Conservation (phyloP, 2,113 vertebrate genomes). For the Pelodiscus sinensis region DNA sequence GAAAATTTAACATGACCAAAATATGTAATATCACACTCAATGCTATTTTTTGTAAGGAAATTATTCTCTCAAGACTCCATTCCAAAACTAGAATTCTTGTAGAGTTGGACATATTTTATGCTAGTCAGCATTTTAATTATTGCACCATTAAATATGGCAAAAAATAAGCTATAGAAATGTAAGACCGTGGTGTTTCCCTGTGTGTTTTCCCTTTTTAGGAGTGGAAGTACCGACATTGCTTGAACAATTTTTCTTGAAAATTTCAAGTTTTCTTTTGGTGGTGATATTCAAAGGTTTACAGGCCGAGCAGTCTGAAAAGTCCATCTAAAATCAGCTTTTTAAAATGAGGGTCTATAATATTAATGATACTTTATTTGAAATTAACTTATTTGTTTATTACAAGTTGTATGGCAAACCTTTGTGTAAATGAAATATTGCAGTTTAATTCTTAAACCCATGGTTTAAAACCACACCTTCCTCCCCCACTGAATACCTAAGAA, state of each 20-base stretch:
- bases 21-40: neutral
- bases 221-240: neutral
- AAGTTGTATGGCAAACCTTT: neutral
- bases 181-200: neutral
- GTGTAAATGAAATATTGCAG: neutral
- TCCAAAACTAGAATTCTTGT: neutral
- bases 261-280: fast-evolving
- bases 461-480: neutral
- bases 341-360: neutral
- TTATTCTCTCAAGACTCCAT: neutral
- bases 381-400: neutral
- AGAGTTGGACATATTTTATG: neutral
- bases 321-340: neutral
- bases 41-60: neutral
- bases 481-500: neutral
- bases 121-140: neutral
- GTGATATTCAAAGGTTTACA: neutral
- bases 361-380: neutral
- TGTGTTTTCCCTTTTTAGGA: neutral
- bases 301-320: neutral
- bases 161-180: neutral
- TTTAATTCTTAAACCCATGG: neutral
- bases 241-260: neutral
- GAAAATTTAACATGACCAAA: neutral
- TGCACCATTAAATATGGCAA: neutral